These are phyloP conservation scores for Melikaiella ostensackeni DNA, from an alignment of 2,888 invertebrate genomes.

Conservation along the genomic window DNA sequence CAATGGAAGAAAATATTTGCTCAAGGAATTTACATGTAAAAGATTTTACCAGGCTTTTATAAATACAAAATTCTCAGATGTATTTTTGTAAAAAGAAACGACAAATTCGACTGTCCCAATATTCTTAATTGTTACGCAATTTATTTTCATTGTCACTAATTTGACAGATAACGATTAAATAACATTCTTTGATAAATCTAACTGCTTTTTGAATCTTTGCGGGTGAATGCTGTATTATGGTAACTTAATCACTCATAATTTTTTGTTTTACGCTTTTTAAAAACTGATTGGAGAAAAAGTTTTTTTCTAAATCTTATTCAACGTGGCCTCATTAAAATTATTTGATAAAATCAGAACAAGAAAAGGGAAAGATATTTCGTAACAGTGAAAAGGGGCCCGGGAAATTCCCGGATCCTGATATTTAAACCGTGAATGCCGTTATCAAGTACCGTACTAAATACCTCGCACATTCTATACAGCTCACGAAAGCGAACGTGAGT, in stretches of 20 bases:
- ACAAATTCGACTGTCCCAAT: neutral
- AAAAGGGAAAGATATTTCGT: slow-evolving; percentile 39
- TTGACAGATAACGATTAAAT: no score
- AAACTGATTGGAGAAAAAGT: neutral
- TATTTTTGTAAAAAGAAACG: neutral
- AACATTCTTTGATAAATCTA: no score
- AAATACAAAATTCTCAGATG: neutral
- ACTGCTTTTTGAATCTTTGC: no score
- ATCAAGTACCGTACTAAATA: slow-evolving; percentile 39
- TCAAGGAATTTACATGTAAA: neutral
- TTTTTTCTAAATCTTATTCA: neutral
- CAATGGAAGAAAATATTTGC: slow-evolving; percentile 26
- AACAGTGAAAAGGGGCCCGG: slow-evolving; percentile 30
- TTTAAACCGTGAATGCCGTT: slow-evolving; percentile 40
- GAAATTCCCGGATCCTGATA: slow-evolving; percentile 35
- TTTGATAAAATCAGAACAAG: slow-evolving; percentile 17
- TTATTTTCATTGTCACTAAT: no score
- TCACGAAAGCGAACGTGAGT: slow-evolving; percentile 40
- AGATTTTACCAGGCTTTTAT: neutral
- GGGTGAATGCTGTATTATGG: no score
- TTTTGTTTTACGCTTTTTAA: no score
- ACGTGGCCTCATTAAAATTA: slow-evolving; percentile 6
- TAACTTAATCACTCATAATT: no score
- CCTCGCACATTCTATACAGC: slow-evolving; percentile 30
- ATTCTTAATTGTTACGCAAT: no score